Evolutionary conservation across 2,888 invertebrate genomes (phyloP), one percentile per base, ranked within the genome.

Genomic region (Empis livida): DNA sequence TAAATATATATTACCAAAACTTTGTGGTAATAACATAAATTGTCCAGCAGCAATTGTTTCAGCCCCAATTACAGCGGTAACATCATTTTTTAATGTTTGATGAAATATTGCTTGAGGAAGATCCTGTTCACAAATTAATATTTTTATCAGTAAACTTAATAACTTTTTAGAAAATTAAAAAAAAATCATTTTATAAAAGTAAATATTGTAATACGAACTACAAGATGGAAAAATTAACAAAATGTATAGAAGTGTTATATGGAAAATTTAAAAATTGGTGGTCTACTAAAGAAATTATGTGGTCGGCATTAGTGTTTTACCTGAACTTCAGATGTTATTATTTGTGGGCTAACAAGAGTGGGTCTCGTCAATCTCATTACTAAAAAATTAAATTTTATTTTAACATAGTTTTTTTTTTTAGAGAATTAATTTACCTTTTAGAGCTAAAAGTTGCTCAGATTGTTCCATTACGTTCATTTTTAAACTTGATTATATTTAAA

Each of bases 331-430:
- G 85, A 86, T 8, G 88, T 85, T 2, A 91, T 79, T 51, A 89
- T 81, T 58, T 82, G 75, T 10, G 86, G 83, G 59, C 84, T 84
- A 50, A 88, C 83, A 54, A 96, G 72, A 27, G 90, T 87, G 5
- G 96, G 96, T 59, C 91, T 82, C 2, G 95, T 94, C 53, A 97
- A 75, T 55, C 96, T 77, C 93, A 97, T 95, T 45, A 97, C 96
- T 80, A 39, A n/a, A n/a, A n/a, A n/a, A n/a, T n/a, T n/a, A n/a
- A n/a, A n/a, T n/a, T n/a, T n/a, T n/a, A n/a, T n/a, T n/a, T n/a
- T n/a, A n/a, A n/a, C n/a, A 31, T 14, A 41, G 17, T 30, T 9
- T 32, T 3, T 10, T 38, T 42, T n/a, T n/a, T n/a, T n/a, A 38
- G 9, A 30, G 14, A 2, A 30, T 13, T 20, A 13, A 8, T 1